Evolutionary conservation across 2,113 vertebrate species (phyloP), one percentile per base, ranked within the genome.

Genomic region (Promerops cafer): DNA sequence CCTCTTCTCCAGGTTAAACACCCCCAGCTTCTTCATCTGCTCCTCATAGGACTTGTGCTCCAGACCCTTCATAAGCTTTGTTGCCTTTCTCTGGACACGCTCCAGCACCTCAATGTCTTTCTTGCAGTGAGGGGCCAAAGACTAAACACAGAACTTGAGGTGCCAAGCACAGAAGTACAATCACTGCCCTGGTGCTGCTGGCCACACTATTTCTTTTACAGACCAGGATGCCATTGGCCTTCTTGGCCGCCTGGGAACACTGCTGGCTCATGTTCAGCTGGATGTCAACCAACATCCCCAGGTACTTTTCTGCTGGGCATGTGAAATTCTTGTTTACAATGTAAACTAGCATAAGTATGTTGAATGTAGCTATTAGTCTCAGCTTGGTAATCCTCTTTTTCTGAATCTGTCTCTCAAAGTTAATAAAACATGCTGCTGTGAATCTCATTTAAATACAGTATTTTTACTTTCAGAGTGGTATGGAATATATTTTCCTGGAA

Each of bases 361-460:
- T 75, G 47, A 83, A 83, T 40, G 42, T 35, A 87, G 70, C 78
- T 84, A 83, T 93, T 90, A 91, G 61, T 50, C 54, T 93, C 45
- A 65, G 57, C 7, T 79, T 77, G 35, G 39, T 60, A 72, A 83
- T 76, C 19, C 35, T 86, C 54, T 84, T 82, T 86, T 75, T 77
- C 59, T 61, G 61, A 68, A 71, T 69, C 68, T 72, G 9, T 33
- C 26, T 93, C 42, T 83, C 50, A 33, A 83, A 92, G 47, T 54
- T 79, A 79, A 24, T 79, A 96, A 93, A 89, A 90, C 10, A 50
- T 13, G 80, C 47, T 57, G 33, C 52, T 54, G 40, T 52, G 54
- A 74, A 79, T 49, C 49, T 93, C n/a, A 79, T 79, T 90, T 91
- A 84, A 89, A 60, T 78, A 52, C 8, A 83, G 13, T 68, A 18